phyloP scores from a whole-genome alignment of 2,888 invertebrate genomes.

The Sarcophaga carnaria region DNA sequence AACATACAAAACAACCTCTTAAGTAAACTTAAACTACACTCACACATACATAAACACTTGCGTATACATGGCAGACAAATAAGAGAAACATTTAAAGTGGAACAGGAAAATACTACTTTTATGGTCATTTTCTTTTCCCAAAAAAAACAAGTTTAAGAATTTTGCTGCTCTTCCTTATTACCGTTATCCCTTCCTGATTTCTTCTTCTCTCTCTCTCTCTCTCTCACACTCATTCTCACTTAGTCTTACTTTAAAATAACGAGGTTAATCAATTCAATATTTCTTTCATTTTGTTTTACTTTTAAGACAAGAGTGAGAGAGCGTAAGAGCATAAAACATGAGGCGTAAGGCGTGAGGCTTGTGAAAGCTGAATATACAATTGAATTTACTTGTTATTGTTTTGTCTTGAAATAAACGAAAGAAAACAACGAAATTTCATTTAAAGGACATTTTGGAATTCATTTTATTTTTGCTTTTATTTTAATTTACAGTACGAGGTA shows the following conservation, averaged over 20 bases:
- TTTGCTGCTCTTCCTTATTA: too few species aligned
- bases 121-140: too few species aligned
- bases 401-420: too few species aligned
- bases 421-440: too few species aligned
- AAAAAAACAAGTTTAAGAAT: too few species aligned
- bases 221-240: not conserved
- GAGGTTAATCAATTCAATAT: conserved; percentile 58
- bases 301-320: not conserved
- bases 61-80: not conserved
- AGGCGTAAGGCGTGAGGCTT: not conserved
- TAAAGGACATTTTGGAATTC: too few species aligned
- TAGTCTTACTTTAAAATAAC: not conserved
- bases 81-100: not conserved
- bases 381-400: conserved; percentile 36
- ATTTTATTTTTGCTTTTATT: conserved; percentile 20
- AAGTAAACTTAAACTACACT: not conserved
- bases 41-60: not conserved
- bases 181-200: too few species aligned
- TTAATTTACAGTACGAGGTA: not conserved
- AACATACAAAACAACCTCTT: not conserved
- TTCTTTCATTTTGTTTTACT: conserved; percentile 6
- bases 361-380: conserved; percentile 1
- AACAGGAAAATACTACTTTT: not conserved
- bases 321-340: not conserved
- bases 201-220: not conserved